phyloP scores from a whole-genome alignment of 2,888 invertebrate genomes.

The Cantharis flavilabris region DNA sequence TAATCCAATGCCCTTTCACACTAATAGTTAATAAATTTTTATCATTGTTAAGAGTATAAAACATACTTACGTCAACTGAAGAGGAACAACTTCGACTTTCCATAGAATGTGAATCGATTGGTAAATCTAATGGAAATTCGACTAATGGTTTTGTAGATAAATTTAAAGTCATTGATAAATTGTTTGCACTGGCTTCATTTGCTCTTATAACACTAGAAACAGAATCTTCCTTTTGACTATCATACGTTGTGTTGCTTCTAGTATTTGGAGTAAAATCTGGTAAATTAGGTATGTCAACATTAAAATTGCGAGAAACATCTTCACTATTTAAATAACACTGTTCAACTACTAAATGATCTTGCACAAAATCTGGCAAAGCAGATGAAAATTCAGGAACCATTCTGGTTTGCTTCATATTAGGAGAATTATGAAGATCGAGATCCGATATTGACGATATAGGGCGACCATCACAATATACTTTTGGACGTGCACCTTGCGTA shows the following conservation, averaged over 20 bases:
- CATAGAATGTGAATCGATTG: constrained; percentile 36
- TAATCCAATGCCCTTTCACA: too few species aligned
- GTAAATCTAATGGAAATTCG: constrained; percentile 54
- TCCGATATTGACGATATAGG: constrained; percentile 52
- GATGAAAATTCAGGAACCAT: constrained; percentile 62
- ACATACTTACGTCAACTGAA: constrained; percentile 34
- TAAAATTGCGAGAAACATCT: constrained; percentile 59
- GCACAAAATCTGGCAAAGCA: constrained; percentile 84
- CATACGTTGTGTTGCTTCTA: constrained; percentile 33
- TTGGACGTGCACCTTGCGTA: constrained; percentile 78
- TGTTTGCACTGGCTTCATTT: constrained; percentile 32
- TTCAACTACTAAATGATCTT: constrained; percentile 84
- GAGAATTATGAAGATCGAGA: constrained; percentile 59
- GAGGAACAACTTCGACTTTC: constrained; percentile 41
- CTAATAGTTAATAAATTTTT: neutral
- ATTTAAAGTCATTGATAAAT: constrained; percentile 46
- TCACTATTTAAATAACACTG: constrained; percentile 69
- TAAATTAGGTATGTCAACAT: constrained; percentile 63
- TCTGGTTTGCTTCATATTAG: constrained; percentile 56
- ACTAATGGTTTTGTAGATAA: constrained; percentile 48
- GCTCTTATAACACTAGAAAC: constrained; percentile 35
- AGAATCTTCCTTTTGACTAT: constrained; percentile 37
- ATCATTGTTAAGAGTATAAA: neutral
- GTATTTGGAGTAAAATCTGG: constrained; percentile 68
- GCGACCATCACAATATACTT: constrained; percentile 62